Percentiles rank a stretch among this genome's conserved stretches.
These are phyloP conservation scores for Limnodromus scolopaceus DNA, from an alignment of 2,797 vertebrate species.

Conservation along the genomic window DNA sequence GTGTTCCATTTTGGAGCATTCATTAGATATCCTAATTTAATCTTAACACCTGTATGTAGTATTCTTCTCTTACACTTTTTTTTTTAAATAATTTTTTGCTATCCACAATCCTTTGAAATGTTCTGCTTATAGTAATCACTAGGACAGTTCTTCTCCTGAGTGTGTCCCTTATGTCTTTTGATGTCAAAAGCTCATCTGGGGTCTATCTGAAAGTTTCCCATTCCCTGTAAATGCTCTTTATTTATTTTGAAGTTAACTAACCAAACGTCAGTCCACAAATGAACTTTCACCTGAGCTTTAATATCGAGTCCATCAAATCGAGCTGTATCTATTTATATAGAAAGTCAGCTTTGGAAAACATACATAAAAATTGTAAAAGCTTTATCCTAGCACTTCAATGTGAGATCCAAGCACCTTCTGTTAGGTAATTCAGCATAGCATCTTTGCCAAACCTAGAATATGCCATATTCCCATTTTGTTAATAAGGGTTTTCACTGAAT, in stretches of 20 bases:
- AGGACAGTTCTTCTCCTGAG: background rate
- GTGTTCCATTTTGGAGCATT: background rate
- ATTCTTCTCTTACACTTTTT: background rate
- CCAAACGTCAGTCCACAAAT: background rate
- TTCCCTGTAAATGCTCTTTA: background rate
- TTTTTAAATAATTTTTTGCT: background rate
- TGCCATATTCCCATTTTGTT: background rate
- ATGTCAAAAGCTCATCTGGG: background rate
- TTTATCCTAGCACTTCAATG: background rate
- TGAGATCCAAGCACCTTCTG: background rate
- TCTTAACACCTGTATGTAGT: background rate
- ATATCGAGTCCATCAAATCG: background rate
- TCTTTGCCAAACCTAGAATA: background rate
- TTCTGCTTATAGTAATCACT: background rate
- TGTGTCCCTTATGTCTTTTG: background rate
- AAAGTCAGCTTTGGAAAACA: background rate
- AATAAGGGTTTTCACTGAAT: too few relatives aligned
- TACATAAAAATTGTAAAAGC: background rate
- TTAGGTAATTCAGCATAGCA: background rate
- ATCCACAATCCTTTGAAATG: background rate
- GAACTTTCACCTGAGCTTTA: background rate
- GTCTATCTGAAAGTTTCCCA: background rate
- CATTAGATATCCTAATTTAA: background rate
- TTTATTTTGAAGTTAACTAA: background rate
- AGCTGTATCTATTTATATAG: background rate